Percentiles rank a stretch among this genome's conserved stretches.
phyloP scores from a whole-genome alignment of 2,797 vertebrate genomes.

The Intellagama lesueurii region DNA sequence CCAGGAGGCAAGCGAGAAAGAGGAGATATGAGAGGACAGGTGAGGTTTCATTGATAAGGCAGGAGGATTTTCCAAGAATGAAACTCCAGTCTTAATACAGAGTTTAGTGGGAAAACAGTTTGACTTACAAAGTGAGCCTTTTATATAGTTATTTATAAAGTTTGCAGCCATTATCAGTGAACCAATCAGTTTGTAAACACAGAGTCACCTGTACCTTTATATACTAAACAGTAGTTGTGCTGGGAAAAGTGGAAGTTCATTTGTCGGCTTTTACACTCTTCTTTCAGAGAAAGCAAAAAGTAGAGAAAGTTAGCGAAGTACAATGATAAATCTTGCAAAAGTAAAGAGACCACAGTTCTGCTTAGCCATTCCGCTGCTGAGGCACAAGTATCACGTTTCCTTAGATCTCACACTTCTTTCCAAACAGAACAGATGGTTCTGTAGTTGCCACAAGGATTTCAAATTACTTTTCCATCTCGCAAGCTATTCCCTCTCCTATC shows the following conservation, averaged over 20 bases:
- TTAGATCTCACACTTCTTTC: conserved; percentile 44
- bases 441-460: conserved; percentile 20
- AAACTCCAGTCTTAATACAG: too few relatives aligned
- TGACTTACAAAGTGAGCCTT: too few relatives aligned
- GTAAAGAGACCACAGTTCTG: neutral
- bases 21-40: too few relatives aligned
- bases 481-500: conserved; percentile 45
- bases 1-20: too few relatives aligned
- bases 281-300: neutral
- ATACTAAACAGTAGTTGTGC: too few relatives aligned
- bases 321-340: neutral
- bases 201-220: neutral
- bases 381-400: conserved; percentile 30
- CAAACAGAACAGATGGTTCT: conserved; percentile 39
- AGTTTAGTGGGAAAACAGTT: too few relatives aligned
- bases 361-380: conserved; percentile 42
- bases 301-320: neutral
- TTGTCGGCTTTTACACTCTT: neutral
- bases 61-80: too few relatives aligned
- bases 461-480: conserved; percentile 55
- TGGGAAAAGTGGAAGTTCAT: neutral
- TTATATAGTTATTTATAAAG: too few relatives aligned
- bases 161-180: too few relatives aligned
- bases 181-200: too few relatives aligned
- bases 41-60: too few relatives aligned